Base-by-base conservation (phyloP, 2,888 invertebrate species). In the Drosophila diplacantha region DNA sequence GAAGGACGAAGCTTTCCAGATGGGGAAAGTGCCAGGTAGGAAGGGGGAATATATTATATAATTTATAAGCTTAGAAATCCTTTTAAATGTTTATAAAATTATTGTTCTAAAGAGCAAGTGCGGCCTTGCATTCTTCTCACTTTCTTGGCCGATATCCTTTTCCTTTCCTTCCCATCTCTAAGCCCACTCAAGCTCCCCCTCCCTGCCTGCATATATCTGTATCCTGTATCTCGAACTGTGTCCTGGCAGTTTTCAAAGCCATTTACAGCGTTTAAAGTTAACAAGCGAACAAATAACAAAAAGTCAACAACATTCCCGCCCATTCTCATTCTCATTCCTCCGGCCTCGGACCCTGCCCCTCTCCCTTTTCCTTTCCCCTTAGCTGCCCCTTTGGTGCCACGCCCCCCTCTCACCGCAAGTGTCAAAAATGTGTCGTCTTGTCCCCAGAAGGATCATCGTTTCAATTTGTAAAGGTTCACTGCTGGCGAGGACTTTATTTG, bases 261-360 rank as follows among this genome's bases (percentile, higher is more conserved):
- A 85, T 85, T 85, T 84, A 83, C 84, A 81, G 71, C 83, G 75
- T 85, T 85, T 85, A 84, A 84, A 81, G 71, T 84, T 84, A 85
- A 84, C 84, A 85, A 77, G 76, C 73, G 72, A 68, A 67, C 75
- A 79, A 79, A 81, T 76, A 79, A 78, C 73, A 81, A 79, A 74
- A 76, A 77, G 78, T 72, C 75, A 77, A 69, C 71, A 74, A 39
- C 51, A 37, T 39, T 31, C 43, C 38, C 55, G n/a, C 35, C 35
- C 32, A 11, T 37, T 37, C 35, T 37, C 5, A 35, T 6, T 6
- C 26, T 26, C 26, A 26, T 26, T 9, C 26, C 26, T 9, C 3
- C 26, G 3, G 9, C 26, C 26, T 26, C 9, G 3, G 4, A 26
- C 3, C 26, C 9, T 9, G 0, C 9, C 9, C 26, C 26, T 8